phyloP scores from a whole-genome alignment of 2,113 vertebrate genomes.

The Coptodon bakossiorum region DNA sequence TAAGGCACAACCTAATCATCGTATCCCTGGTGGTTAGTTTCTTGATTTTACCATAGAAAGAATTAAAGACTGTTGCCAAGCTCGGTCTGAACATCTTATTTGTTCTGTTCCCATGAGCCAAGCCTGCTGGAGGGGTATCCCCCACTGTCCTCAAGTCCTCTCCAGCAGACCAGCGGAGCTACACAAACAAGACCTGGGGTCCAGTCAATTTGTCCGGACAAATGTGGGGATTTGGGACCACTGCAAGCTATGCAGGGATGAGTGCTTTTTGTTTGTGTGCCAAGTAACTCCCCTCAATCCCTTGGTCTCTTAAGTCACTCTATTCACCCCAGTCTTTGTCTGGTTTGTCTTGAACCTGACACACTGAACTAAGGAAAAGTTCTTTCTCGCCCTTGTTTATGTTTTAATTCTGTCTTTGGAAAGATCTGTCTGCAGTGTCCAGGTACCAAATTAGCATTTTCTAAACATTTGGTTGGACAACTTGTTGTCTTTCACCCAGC shows the following conservation, averaged over 20 bases:
- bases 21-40: neutral
- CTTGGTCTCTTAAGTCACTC: slow-evolving; percentile 44
- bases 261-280: slow-evolving; percentile 71
- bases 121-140: slow-evolving; percentile 5
- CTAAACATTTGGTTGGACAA: neutral
- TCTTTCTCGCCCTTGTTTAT: neutral
- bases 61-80: neutral
- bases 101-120: slow-evolving; percentile 41
- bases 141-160: slow-evolving; percentile 21
- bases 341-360: slow-evolving; percentile 59
- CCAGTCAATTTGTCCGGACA: slow-evolving; percentile 75
- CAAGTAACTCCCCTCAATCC: slow-evolving; percentile 54
- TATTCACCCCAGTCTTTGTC: slow-evolving; percentile 59
- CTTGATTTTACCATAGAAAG: neutral
- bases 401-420: neutral
- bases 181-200: slow-evolving; percentile 68
- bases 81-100: slow-evolving; percentile 1
- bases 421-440: neutral
- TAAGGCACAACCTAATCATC: neutral
- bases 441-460: neutral
- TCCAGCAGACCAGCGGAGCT: slow-evolving; percentile 41
- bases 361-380: slow-evolving; percentile 11
- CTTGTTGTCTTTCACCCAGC: neutral
- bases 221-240: slow-evolving; percentile 72
- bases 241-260: slow-evolving; percentile 34